These are phyloP conservation scores for Elgaria multicarinata DNA, from an alignment of 2,113 vertebrate species.

Conservation along the genomic window DNA sequence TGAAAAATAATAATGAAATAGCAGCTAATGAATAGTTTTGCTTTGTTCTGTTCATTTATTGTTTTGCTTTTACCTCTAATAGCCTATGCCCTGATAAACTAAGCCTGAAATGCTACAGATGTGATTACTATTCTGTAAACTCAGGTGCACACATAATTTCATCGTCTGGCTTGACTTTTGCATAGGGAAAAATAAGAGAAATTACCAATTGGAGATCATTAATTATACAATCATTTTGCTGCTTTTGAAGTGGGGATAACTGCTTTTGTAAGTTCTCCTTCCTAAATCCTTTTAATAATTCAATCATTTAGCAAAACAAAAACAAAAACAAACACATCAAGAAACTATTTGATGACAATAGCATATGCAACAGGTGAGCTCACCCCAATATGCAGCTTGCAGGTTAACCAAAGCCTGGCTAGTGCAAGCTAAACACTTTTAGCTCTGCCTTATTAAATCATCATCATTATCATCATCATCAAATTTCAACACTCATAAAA, in stretches of 20 bases:
- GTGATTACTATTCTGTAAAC: not conserved
- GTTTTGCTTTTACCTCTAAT: not conserved
- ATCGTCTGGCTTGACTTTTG: not conserved
- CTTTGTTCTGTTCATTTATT: not conserved
- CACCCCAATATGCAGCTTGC: not conserved
- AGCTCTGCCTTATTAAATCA: not conserved
- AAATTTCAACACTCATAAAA: not conserved
- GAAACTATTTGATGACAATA: not conserved
- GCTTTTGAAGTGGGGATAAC: not conserved
- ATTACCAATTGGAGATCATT: not conserved
- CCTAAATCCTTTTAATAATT: not conserved
- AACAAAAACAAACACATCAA: not conserved
- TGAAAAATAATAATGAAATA: not conserved
- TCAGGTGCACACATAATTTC: not conserved
- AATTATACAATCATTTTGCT: not conserved
- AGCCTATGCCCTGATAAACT: not conserved
- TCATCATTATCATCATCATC: not conserved
- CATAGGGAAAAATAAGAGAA: not conserved
- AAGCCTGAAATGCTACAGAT: not conserved
- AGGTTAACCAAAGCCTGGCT: not conserved
- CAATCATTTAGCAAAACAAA: not conserved
- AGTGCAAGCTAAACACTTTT: not conserved
- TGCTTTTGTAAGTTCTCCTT: not conserved
- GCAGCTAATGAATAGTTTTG: not conserved
- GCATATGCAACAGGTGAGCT: not conserved